Percentiles rank a stretch among this genome's conserved stretches.
These are phyloP conservation scores for Eumaeus atala DNA, from an alignment of 1,140 invertebrate genomes.

Conservation along the genomic window DNA sequence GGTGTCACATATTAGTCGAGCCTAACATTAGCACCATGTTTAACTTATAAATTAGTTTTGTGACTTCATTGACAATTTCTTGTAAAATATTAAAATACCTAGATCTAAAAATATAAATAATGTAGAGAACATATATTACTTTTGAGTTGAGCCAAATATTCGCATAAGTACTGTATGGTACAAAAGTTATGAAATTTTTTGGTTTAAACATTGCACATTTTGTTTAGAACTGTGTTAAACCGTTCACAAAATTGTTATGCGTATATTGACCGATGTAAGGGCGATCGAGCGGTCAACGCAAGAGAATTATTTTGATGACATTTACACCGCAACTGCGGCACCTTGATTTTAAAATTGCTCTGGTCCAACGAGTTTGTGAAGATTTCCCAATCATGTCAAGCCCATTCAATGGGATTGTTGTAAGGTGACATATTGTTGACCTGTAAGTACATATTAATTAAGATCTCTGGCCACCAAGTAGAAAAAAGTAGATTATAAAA, in stretches of 20 bases:
- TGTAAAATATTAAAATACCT: slow-evolving; percentile 73
- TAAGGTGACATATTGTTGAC: slow-evolving; percentile 3
- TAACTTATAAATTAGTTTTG: slow-evolving; percentile 71
- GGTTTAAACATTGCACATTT: slow-evolving; percentile 72
- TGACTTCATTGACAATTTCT: slow-evolving; percentile 70
- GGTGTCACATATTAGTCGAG: slow-evolving; percentile 71
- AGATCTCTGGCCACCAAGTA: too few relatives aligned
- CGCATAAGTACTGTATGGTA: slow-evolving; percentile 50
- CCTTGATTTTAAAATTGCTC: background rate
- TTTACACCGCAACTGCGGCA: background rate
- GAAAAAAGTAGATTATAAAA: too few relatives aligned
- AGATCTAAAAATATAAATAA: slow-evolving; percentile 72
- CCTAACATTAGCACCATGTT: slow-evolving; percentile 71
- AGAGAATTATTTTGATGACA: slow-evolving; percentile 31
- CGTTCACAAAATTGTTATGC: slow-evolving; percentile 53
- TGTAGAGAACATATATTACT: slow-evolving; percentile 56
- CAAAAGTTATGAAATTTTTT: slow-evolving; percentile 67
- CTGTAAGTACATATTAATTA: background rate
- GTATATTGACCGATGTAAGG: slow-evolving; percentile 52
- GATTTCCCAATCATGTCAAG: background rate
- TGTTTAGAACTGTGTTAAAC: slow-evolving; percentile 58
- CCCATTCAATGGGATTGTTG: slow-evolving; percentile 1
- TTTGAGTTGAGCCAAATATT: slow-evolving; percentile 71
- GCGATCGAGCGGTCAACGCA: slow-evolving; percentile 51
- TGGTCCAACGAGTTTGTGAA: background rate